These are phyloP conservation scores for Dermatemys mawii DNA, from an alignment of 2,113 vertebrate genomes.

Conservation along the genomic window DNA sequence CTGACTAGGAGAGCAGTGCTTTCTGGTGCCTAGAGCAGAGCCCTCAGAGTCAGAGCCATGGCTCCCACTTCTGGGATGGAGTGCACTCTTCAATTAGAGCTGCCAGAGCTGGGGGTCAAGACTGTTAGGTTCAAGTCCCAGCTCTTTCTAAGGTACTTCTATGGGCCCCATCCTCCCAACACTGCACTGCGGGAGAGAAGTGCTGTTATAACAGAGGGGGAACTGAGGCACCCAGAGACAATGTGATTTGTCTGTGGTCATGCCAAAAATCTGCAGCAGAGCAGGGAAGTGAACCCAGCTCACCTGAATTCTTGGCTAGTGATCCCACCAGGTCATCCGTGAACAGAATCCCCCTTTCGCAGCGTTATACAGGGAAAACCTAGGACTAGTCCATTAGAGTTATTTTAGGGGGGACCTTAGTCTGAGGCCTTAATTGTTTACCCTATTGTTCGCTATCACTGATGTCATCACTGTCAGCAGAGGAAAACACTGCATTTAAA, in stretches of 20 bases:
- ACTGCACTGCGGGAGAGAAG: neutral
- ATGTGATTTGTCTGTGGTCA: neutral
- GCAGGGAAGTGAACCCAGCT: neutral
- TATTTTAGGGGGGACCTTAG: neutral
- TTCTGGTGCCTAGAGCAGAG: neutral
- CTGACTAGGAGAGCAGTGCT: neutral
- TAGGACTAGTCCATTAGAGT: neutral
- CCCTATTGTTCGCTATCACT: fast-evolving
- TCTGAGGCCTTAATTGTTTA: neutral
- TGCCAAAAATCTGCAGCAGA: neutral
- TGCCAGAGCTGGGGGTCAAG: neutral
- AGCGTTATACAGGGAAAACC: neutral
- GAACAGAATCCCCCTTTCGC: neutral
- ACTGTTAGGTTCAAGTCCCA: neutral
- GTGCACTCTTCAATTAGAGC: neutral
- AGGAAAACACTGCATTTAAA: fast-evolving
- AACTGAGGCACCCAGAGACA: neutral
- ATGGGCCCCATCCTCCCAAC: neutral
- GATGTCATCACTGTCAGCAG: neutral
- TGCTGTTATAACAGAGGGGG: neutral
- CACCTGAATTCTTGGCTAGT: neutral
- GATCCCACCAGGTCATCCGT: neutral
- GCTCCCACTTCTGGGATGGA: neutral
- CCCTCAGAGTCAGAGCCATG: neutral
- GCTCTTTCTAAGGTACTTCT: neutral